Evolutionary conservation across 2,888 invertebrate genomes (phyloP), one percentile per base, ranked within the genome.

Genomic region (Eubasilissa splendida): DNA sequence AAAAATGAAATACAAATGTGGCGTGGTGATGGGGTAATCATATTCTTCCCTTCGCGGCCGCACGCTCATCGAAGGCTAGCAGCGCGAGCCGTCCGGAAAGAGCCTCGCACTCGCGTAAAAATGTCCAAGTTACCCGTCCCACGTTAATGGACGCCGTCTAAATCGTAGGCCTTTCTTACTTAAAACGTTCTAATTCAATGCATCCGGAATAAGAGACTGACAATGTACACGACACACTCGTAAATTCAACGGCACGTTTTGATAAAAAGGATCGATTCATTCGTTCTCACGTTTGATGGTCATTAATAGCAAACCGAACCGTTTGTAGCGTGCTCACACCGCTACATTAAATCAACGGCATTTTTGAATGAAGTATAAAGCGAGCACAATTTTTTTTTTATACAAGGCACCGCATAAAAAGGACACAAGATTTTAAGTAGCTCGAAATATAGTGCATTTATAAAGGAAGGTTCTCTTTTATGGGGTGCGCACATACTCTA

Each of bases 1-100:
- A 80, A 76, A 79, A 78, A 73, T 80, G 59, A 68, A 74, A 77
- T 65, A 78, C 60, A 78, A 77, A 81, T 58, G 73, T 70, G 66
- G 70, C 63, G 50, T 71, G 58, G 76, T 63, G 76, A 79, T 75
- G 76, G 76, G 73, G 79, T 79, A 82, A 82, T 82, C 79, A 76
- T 65, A 73, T 76, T 66, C 73, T 60, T 71, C 66, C 73, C 56
- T 73, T 22, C 50, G 52, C 68, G n/a, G 56, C 66, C 42, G 31
- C 56, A 2, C 71, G 71, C 31, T 22, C 63, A 12, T 11, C 63
- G 12, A 63, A 63, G 42, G 33, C 31, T 31, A 22, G 12, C 33
- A 63, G 12, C 22, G 33, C 33, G 11, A 33, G 42, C 42, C 7
- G 42, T 0, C 7, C 7, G 42, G 42, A 42, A 42, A 42, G 42